These are phyloP conservation scores for Cirrhinus mrigala DNA, from an alignment of 2,797 vertebrate genomes.

Conservation along the genomic window DNA sequence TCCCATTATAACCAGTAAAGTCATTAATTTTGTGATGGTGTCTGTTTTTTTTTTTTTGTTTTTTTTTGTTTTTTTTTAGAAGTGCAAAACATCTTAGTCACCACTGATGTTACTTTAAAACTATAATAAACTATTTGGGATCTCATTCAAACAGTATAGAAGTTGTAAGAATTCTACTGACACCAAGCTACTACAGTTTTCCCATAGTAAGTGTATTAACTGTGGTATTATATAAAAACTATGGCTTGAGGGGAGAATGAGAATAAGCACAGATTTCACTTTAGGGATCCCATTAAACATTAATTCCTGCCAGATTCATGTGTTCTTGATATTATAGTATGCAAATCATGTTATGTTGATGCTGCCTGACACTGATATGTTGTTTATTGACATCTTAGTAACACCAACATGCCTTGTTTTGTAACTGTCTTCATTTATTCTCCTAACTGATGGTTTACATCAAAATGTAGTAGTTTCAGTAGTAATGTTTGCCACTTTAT, in stretches of 20 bases:
- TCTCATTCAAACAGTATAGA: background rate
- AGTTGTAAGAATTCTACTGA: background rate
- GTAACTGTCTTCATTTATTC: background rate
- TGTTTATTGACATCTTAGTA: background rate
- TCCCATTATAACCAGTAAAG: too few species aligned
- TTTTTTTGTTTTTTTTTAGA: too few species aligned
- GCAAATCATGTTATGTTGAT: background rate
- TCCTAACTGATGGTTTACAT: background rate
- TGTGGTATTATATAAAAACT: background rate
- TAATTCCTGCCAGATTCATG: background rate
- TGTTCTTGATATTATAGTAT: background rate
- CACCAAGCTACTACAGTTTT: background rate
- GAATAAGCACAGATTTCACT: too few species aligned
- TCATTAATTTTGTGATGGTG: too few species aligned
- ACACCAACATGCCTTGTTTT: background rate
- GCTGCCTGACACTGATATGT: background rate
- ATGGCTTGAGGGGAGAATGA: too few species aligned
- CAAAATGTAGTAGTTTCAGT: background rate
- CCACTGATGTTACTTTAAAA: background rate
- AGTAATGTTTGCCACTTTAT: background rate
- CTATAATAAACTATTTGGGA: background rate
- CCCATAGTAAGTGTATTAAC: background rate
- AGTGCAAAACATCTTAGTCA: too few species aligned
- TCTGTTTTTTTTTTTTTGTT: too few species aligned
- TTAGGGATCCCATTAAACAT: background rate